These are phyloP conservation scores for Leptopilina boulardi DNA, from an alignment of 1,140 invertebrate species.

Conservation along the genomic window DNA sequence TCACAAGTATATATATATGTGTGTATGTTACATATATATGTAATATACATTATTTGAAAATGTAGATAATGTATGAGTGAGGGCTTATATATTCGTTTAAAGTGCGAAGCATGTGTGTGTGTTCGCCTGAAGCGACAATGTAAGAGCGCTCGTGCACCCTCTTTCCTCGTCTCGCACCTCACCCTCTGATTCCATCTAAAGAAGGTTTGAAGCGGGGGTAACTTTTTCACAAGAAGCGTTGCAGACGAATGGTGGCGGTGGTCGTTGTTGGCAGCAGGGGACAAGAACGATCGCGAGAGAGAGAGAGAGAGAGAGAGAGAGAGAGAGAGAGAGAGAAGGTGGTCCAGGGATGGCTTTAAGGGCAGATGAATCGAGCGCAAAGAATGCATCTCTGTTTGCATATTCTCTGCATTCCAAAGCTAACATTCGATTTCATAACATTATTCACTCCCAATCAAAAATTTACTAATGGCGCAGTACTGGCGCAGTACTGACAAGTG, in stretches of 20 bases:
- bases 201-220: constrained; percentile 53
- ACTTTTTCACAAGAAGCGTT: constrained; percentile 51
- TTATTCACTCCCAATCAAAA: no score
- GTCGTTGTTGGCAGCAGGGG: constrained; percentile 31
- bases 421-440: constrained; percentile 23
- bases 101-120: constrained; percentile 45
- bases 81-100: constrained; percentile 34
- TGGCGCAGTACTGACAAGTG: no score
- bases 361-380: constrained; percentile 18
- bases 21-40: background rate
- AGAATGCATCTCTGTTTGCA: constrained; percentile 25
- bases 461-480: no score
- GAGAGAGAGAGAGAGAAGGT: constrained; percentile 28
- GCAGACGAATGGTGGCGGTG: constrained; percentile 52
- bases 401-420: constrained; percentile 32
- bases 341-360: constrained; percentile 33
- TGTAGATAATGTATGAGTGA: constrained; percentile 18
- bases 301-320: constrained; percentile 41
- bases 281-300: constrained; percentile 27
- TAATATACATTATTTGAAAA: constrained; percentile 3
- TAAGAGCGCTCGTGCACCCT: constrained; percentile 60
- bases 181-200: constrained; percentile 44
- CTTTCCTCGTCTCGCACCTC: constrained; percentile 51
- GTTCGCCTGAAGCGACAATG: constrained; percentile 60
- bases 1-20: background rate